phyloP scores from a whole-genome alignment of 1,140 invertebrate genomes.

The Lamellibrachia luymesi region DNA sequence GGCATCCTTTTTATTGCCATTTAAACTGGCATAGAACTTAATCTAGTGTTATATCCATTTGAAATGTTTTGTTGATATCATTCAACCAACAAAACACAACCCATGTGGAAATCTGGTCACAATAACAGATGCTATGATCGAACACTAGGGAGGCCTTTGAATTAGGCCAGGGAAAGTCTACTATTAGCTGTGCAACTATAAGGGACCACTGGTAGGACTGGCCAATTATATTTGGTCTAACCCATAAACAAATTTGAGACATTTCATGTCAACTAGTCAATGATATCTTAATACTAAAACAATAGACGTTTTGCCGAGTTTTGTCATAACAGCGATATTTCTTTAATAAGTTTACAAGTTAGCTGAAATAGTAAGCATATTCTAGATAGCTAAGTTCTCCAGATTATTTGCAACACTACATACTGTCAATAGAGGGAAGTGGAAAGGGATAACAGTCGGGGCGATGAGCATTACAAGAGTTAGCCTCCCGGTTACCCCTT shows the following conservation, averaged over 20 bases:
- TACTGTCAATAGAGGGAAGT: too few relatives aligned
- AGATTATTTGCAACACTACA: not conserved
- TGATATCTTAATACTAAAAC: not conserved
- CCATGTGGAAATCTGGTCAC: not conserved
- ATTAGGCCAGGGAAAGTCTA: not conserved
- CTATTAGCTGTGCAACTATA: not conserved
- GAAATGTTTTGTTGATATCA: not conserved
- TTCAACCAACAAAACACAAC: not conserved
- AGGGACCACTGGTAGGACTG: not conserved
- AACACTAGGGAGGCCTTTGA: not conserved
- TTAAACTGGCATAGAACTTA: not conserved
- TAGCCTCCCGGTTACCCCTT: too few relatives aligned
- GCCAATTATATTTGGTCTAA: not conserved
- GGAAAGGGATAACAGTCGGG: too few relatives aligned
- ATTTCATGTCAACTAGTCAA: not conserved
- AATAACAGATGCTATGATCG: not conserved
- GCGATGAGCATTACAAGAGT: too few relatives aligned
- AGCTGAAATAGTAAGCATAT: not conserved
- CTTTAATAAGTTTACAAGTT: not conserved
- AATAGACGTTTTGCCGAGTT: not conserved
- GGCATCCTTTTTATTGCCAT: not conserved
- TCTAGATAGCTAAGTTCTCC: not conserved
- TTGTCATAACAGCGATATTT: not conserved
- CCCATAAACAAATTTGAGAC: not conserved
- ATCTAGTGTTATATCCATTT: not conserved